Evolutionary conservation across 2,113 vertebrate genomes (phyloP).

Genomic region (Myrmophylax atrothorax): DNA sequence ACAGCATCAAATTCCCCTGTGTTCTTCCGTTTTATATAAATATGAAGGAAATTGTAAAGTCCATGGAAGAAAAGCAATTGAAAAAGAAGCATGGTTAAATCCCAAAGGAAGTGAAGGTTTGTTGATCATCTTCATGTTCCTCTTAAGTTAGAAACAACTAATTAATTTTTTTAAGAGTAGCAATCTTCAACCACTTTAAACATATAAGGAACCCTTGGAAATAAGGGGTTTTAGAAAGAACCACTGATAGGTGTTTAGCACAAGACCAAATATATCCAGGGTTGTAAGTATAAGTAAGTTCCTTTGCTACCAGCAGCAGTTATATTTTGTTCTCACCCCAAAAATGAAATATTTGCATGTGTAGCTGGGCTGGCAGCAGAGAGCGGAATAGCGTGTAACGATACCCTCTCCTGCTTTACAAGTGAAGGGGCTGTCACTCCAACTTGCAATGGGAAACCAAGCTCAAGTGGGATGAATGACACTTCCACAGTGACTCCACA

Average conservation of each 20-base stretch:
- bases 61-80: background rate
- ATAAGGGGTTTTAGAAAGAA: background rate
- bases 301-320: background rate
- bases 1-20: background rate
- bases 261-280: background rate
- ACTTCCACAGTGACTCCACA: background rate
- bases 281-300: background rate
- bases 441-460: background rate
- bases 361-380: background rate
- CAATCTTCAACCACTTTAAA: background rate
- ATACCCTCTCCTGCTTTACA: background rate
- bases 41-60: background rate
- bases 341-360: background rate
- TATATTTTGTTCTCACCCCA: background rate
- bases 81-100: background rate
- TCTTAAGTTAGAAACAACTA: background rate
- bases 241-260: background rate
- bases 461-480: fast-evolving
- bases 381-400: fast-evolving
- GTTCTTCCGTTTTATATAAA: background rate
- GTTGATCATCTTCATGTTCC: background rate
- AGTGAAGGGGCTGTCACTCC: background rate
- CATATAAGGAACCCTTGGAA: background rate
- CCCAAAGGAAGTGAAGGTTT: background rate
- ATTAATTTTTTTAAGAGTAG: background rate